These are phyloP conservation scores for Propsilocerus akamusi DNA, from an alignment of 1,140 invertebrate species.

Conservation along the genomic window DNA sequence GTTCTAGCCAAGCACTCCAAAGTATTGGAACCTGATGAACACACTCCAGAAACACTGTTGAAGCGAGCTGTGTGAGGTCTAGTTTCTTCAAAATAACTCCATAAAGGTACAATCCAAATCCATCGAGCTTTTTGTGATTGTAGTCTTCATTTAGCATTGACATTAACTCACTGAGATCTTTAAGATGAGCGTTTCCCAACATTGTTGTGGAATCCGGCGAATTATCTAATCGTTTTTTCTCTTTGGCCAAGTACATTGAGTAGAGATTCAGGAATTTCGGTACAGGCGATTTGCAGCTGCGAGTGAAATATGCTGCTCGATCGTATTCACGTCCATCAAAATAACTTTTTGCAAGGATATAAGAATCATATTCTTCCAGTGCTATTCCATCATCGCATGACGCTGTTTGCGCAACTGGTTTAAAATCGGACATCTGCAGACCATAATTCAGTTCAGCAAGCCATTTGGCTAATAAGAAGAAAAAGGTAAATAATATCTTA, in stretches of 20 bases:
- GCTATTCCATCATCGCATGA: constrained; percentile 23
- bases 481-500: no score
- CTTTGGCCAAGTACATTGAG: constrained; percentile 68
- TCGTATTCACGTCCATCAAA: constrained; percentile 89
- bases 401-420: constrained; percentile 18
- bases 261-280: constrained; percentile 74
- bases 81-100: constrained; percentile 81
- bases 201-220: constrained; percentile 56
- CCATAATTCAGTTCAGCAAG: constrained; percentile 65
- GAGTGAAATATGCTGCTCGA: constrained; percentile 67
- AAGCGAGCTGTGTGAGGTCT: constrained; percentile 52
- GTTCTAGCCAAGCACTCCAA: constrained; percentile 87
- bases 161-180: constrained; percentile 32
- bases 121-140: constrained; percentile 50
- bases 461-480: constrained; percentile 54
- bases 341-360: constrained; percentile 68
- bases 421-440: constrained; percentile 41
- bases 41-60: constrained; percentile 59
- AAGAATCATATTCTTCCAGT: constrained; percentile 46
- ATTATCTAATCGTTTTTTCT: constrained; percentile 75
- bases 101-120: constrained; percentile 77
- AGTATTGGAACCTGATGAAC: constrained; percentile 60
- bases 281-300: constrained; percentile 38
- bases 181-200: constrained; percentile 38
- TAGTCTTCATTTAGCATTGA: constrained; percentile 35